Percentiles rank a stretch among this genome's conserved stretches.
Evolutionary conservation across 1,140 invertebrate genomes (phyloP).

Genomic region (Copidosoma floridanum): DNA sequence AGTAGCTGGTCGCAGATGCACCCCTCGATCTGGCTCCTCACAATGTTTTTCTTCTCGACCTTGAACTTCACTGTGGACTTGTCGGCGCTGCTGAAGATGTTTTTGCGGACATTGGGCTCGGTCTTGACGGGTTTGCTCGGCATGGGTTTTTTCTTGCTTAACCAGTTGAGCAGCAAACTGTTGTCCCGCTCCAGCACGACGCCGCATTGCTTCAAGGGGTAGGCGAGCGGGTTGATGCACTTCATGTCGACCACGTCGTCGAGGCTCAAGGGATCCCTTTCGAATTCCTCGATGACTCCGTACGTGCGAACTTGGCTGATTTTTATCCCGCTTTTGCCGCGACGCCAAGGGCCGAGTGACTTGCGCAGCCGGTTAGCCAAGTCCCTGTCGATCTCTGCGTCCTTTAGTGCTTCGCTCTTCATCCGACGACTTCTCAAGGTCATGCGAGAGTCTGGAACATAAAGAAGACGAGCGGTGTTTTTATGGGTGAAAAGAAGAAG

Average conservation of each 20-base stretch:
- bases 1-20: neutral
- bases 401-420: too few species aligned
- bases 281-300: neutral
- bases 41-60: neutral
- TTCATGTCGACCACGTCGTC: too few species aligned
- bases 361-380: neutral
- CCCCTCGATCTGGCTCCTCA: neutral
- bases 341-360: neutral
- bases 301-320: neutral
- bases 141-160: too few species aligned
- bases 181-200: too few species aligned
- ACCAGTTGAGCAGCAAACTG: too few species aligned
- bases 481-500: neutral
- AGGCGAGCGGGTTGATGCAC: too few species aligned
- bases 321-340: neutral
- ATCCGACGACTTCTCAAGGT: too few species aligned
- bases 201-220: too few species aligned
- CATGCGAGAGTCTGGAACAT: neutral
- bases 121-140: too few species aligned
- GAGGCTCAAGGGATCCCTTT: too few species aligned
- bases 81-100: neutral
- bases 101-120: neutral
- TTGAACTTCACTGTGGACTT: too few species aligned
- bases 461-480: neutral
- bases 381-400: neutral